Percentiles rank a stretch among this genome's conserved stretches.
Evolutionary conservation across 2,888 invertebrate species (phyloP).

Genomic region (Capitulum mitella): DNA sequence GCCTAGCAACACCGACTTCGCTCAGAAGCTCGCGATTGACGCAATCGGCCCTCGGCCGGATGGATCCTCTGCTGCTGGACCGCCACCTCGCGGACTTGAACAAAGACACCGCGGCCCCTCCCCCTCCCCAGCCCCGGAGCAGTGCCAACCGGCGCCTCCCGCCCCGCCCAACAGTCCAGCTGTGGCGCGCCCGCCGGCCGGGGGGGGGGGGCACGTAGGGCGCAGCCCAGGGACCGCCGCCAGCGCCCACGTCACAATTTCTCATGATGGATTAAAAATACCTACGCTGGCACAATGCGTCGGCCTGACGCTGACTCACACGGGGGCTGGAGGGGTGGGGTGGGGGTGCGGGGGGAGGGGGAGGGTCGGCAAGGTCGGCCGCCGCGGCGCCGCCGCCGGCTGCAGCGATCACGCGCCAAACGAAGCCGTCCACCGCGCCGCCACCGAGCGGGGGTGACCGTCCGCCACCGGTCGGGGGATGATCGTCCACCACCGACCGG

Average conservation of each 20-base stretch:
- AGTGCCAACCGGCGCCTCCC: background rate
- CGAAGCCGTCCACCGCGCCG: too few species aligned
- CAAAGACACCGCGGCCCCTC: constrained; percentile 1
- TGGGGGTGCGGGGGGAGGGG: background rate
- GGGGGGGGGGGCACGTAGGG: background rate
- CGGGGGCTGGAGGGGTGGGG: background rate
- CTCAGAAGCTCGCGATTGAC: too few species aligned
- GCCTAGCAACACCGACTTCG: too few species aligned
- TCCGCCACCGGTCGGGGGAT: too few species aligned
- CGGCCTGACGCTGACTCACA: background rate
- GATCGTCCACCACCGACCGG: too few species aligned
- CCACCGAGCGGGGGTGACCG: too few species aligned
- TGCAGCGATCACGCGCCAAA: too few species aligned
- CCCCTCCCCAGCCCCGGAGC: background rate
- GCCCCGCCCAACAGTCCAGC: background rate
- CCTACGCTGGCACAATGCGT: constrained; percentile 5
- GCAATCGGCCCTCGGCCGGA: too few species aligned
- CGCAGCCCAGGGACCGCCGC: background rate
- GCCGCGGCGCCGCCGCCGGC: background rate
- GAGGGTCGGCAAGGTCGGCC: background rate
- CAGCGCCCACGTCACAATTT: background rate
- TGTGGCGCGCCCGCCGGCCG: background rate
- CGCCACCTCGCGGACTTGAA: background rate
- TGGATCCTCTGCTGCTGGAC: too few species aligned
- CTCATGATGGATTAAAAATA: constrained; percentile 22